Conservation (phyloP, 2,888 invertebrate species). For the Platycheirus albimanus region DNA sequence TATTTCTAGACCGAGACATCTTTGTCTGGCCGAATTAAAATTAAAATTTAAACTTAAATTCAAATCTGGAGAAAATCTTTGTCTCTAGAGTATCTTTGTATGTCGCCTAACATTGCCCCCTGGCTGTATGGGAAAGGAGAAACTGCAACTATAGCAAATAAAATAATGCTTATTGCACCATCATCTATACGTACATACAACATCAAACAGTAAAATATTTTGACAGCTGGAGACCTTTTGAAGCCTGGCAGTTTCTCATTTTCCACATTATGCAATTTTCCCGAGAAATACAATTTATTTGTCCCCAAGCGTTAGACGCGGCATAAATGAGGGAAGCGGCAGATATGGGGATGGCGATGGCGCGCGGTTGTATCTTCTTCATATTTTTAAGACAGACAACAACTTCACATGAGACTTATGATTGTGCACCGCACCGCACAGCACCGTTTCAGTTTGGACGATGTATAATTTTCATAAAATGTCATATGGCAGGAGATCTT, state of each 20-base stretch:
- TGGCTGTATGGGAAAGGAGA: conserved; percentile 30
- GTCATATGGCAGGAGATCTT: conserved; percentile 47
- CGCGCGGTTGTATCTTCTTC: conserved; percentile 25
- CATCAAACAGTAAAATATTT: conserved; percentile 57
- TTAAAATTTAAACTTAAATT: too few species aligned
- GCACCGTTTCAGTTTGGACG: conserved; percentile 25
- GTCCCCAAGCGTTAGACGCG: background rate
- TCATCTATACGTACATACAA: conserved; percentile 60
- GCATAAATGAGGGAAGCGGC: too few species aligned
- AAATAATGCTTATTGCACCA: conserved; percentile 21
- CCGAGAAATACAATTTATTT: conserved; percentile 80
- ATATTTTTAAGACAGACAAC: conserved; percentile 26
- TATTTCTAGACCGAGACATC: conserved; percentile 80
- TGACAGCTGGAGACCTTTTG: conserved; percentile 41
- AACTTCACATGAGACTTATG: conserved; percentile 3
- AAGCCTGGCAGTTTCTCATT: conserved; percentile 77
- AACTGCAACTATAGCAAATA: background rate
- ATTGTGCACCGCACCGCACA: too few species aligned
- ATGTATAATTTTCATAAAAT: conserved; percentile 73
- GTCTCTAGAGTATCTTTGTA: too few species aligned
- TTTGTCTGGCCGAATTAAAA: conserved; percentile 75
- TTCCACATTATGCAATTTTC: conserved; percentile 82
- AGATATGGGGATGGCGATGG: background rate
- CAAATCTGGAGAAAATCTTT: conserved; percentile 59
- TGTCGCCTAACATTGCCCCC: conserved; percentile 7